These are phyloP conservation scores for Urocitellus parryii DNA, from an alignment of 2,113 vertebrate genomes.

Conservation along the genomic window DNA sequence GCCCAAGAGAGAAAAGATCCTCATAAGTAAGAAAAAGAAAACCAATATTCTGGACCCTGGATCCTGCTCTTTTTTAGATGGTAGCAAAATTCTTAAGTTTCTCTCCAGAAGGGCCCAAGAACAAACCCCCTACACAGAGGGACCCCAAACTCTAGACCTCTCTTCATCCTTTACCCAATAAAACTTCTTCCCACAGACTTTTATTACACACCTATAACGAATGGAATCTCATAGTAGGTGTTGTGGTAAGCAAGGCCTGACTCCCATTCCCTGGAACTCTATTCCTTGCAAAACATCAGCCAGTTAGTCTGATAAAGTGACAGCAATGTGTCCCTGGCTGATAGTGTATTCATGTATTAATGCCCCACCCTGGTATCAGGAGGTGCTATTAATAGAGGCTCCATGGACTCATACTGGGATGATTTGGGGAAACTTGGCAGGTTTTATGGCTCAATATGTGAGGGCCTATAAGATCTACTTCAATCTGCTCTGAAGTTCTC, in stretches of 20 bases:
- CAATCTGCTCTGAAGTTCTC: neutral
- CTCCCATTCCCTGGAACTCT: neutral
- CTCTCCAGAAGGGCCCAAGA: neutral
- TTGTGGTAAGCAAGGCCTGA: neutral
- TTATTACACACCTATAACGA: neutral
- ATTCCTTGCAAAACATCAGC: constrained; percentile 32
- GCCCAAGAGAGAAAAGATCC: neutral
- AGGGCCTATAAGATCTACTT: neutral
- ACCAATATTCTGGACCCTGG: neutral
- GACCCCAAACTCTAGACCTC: neutral
- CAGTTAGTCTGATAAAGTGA: constrained; percentile 15
- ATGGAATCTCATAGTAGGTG: neutral
- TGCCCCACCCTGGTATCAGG: neutral
- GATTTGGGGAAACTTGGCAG: neutral
- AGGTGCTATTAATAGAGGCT: neutral
- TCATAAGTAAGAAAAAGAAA: neutral
- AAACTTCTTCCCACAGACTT: neutral
- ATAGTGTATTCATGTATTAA: neutral
- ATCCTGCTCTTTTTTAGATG: neutral
- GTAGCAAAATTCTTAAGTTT: neutral
- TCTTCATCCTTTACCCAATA: neutral
- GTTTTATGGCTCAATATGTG: neutral
- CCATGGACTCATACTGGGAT: neutral
- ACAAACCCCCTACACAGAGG: neutral
- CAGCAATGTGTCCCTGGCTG: neutral